Evolutionary conservation across 2,888 invertebrate species (phyloP), one percentile per base, ranked within the genome.

Genomic region (Troides helena): DNA sequence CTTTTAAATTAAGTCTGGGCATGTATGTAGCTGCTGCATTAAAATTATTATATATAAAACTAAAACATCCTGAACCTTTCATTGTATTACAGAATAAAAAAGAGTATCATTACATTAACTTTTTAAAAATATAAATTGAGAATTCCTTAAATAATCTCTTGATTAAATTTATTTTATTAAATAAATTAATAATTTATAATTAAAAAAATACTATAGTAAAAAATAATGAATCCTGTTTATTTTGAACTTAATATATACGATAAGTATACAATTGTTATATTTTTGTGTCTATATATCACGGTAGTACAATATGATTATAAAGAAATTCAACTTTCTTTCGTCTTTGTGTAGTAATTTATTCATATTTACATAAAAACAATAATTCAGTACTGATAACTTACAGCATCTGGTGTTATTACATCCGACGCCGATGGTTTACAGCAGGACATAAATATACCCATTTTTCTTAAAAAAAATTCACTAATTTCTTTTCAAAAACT

Each of bases 341-440:
- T 17, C 1, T 18, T 50, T 50, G 14, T 0, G 17, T 50, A 50
- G 10, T 50, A 50, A 50, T 50, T 50, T 17, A 50, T 50, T 50
- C 1, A 17, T 17, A 50, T 50, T 50, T 18, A 50, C 18, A 50
- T 50, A 17, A 18, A 50, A 50, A 50, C 4, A 50, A 50, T 50
- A 18, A 18, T 5, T 12, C 50, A 50, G 50, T 18, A 14, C 10
- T 50, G 30, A 30, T 50, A 30, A 89, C 92, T 92, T 91, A 94
- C 94, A 79, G 89, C 85, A 81, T 94, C 94, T 71, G 94, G 94
- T 69, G 94, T 94, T 68, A 92, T 80, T 61, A 93, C 89, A 71
- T 94, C 94, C n/a, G 93, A 85, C 68, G 93, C 88, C 68, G 93
- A 93, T 73, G 91, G 92, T 80, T 81, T 93, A 81, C 93, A 94